Evolutionary conservation across 2,797 vertebrate species (phyloP), one percentile per base, ranked within the genome.

Genomic region (Tokudaia tokunoshimensis): DNA sequence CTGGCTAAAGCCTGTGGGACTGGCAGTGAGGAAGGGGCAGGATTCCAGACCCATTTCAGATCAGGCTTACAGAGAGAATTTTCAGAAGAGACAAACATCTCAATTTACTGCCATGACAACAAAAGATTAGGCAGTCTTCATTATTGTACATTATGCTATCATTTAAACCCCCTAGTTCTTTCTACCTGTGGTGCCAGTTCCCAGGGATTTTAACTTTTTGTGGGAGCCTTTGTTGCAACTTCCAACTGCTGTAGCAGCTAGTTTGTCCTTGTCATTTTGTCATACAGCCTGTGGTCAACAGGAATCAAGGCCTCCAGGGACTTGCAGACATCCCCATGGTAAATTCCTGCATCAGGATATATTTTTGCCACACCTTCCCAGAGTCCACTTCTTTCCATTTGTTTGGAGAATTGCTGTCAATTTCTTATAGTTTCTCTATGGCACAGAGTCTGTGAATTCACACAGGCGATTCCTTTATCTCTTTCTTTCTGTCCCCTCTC

Each of bases 381-480:
- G 44, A 83, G 91, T 95, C 87, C 75, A 37, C 24, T 87, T 89
- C n/a, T 90, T 91, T 41, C 57, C 17, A 0, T 61, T 92, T 55
- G 84, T 95, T 82, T 79, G 47, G 47, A 95, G 41, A 89, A 86
- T 86, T 94, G 57, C 31, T 89, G 50, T 84, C 26, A 79, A 31
- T 90, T 74, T 96, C 22, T 91, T 78, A 10, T 90, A 78, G 55
- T 87, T 89, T 31, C 47, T 94, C 52, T 76, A 3, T 76, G 74
- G 2, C 41, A 44, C 44, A 76, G 41, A 47, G 74, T 76, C 12
- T 47, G 44, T 47, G 84, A 0, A 70, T n/a, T 92, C 67, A 89
- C 9, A 65, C 57, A 96, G 3, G 15, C 14, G 57, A 22, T 78
- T 22, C 52, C 6, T 85, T 14, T 55, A 19, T 37, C 4, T 74